Base-by-base conservation (phyloP, 2,888 invertebrate species). In the Acleris cristana region DNA sequence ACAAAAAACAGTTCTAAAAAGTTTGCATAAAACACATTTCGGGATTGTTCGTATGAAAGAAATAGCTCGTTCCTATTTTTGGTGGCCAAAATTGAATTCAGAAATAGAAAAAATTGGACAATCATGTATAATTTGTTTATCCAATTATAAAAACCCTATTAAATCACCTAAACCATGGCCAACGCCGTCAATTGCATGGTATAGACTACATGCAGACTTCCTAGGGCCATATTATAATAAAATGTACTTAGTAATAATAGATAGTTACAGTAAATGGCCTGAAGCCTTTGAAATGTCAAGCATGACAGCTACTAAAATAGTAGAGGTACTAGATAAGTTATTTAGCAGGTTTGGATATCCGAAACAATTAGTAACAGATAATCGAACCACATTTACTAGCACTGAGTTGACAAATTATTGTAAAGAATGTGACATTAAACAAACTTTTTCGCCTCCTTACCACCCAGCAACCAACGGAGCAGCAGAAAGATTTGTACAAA, bases 41-140 rank as follows among this genome's bases (percentile, higher is more conserved):
- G 69, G 66, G 34, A 64, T 21, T 21, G 21, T 21, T 2, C 21
- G 2, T 2, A 21, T 21, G 21, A 21, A 21, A 2, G 21, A 21
- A 51, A n/a, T 69, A 12, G 61, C 57, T 8, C 18, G 51, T 10
- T 64, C 57, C n/a, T 64, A 57, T 4, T 56, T 64, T 26, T 59
- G 52, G 52, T 52, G 52, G 52, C 52, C 52, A 10, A 14, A 10
- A 8, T 23, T 52, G 14, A 12, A 52, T 23, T 10, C 12, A 4
- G 52, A 52, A 12, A 52, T 52, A 21, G 12, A 52, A 21, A 21
- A 52, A 10, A 26, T 14, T 12, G 10, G 23, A 10, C 7, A 2
- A 4, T 21, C 21, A 52, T 52, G 52, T 14, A 10, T 52, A 5
- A 52, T 52, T 3, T 52, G 52, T 19, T 52, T 52, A 16, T 21